These are phyloP conservation scores for Epinotia brunnichana DNA, from an alignment of 2,888 invertebrate genomes.

Conservation along the genomic window DNA sequence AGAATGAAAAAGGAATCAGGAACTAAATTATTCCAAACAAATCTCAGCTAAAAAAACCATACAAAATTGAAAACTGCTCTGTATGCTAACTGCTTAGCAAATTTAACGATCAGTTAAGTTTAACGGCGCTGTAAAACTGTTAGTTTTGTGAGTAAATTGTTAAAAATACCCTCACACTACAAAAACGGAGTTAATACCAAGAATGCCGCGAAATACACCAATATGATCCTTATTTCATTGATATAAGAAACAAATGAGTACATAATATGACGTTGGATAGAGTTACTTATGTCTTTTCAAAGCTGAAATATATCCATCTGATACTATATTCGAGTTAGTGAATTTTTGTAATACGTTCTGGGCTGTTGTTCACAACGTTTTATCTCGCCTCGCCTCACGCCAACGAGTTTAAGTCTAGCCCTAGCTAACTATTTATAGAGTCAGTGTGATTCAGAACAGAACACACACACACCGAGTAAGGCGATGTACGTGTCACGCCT, in stretches of 20 bases:
- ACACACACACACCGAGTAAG: too few relatives aligned
- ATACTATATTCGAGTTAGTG: conserved; percentile 6
- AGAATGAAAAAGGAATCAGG: not conserved
- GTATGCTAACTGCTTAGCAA: conserved; percentile 30
- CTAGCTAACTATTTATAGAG: too few relatives aligned
- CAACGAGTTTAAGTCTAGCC: too few relatives aligned
- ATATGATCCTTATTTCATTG: not conserved
- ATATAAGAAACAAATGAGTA: not conserved
- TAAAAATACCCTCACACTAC: conserved; percentile 4
- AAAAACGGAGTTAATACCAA: not conserved
- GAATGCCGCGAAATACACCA: not conserved
- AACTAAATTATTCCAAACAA: not conserved
- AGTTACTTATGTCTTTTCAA: not conserved
- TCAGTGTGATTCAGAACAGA: too few relatives aligned
- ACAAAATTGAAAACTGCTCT: conserved; percentile 31
- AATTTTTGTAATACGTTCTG: conserved; percentile 27
- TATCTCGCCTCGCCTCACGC: too few relatives aligned
- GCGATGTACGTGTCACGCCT: too few relatives aligned
- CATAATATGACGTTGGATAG: not conserved
- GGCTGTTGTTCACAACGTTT: too few relatives aligned
- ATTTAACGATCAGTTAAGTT: conserved; percentile 42
- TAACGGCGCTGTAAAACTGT: conserved; percentile 30
- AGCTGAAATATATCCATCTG: not conserved
- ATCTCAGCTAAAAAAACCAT: conserved; percentile 8
- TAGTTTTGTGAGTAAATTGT: conserved; percentile 36